A percentile compares a stretch with the other conserved stretches of the same genome.
phyloP scores from a whole-genome alignment of 1,140 invertebrate genomes.

The Drosophila persimilis region DNA sequence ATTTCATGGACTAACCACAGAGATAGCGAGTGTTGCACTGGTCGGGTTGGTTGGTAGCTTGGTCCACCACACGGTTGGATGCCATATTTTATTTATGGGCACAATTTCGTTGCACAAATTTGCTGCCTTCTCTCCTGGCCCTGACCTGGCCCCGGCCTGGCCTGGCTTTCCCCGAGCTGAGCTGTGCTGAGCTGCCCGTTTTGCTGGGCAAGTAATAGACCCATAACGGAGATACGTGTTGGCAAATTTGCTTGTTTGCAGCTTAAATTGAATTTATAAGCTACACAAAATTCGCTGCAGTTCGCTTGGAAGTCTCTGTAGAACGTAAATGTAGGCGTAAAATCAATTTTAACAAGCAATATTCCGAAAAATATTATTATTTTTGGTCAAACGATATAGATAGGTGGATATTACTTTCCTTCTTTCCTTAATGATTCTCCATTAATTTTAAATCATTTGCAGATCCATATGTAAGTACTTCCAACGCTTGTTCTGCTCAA shows the following conservation, averaged over 20 bases:
- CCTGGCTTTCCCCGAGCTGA: not conserved
- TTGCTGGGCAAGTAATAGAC: constrained; percentile 62
- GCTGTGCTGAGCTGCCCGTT: constrained; percentile 8
- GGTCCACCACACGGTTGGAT: constrained; percentile 20
- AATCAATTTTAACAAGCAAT: constrained; percentile 6
- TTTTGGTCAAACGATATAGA: too few species aligned
- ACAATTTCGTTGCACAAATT: constrained; percentile 58
- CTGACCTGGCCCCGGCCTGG: constrained; percentile 9
- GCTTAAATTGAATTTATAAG: constrained; percentile 59
- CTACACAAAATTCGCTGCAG: constrained; percentile 19
- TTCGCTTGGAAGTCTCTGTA: not conserved
- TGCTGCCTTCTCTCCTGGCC: constrained; percentile 2
- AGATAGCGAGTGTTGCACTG: constrained; percentile 23
- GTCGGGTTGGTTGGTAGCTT: constrained; percentile 1
- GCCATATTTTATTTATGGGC: constrained; percentile 72
- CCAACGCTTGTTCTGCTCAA: too few species aligned
- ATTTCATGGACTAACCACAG: constrained; percentile 54
- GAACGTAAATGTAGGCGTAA: not conserved
- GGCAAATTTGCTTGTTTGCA: constrained; percentile 34
- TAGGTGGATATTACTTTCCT: too few species aligned
- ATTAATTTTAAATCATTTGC: too few species aligned
- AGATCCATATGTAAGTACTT: too few species aligned
- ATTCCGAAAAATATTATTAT: too few species aligned
- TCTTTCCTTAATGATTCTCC: too few species aligned
- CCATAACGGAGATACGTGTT: constrained; percentile 57